Conservation (phyloP, 2,113 vertebrate species). For the Brachypteracias leptosomus region DNA sequence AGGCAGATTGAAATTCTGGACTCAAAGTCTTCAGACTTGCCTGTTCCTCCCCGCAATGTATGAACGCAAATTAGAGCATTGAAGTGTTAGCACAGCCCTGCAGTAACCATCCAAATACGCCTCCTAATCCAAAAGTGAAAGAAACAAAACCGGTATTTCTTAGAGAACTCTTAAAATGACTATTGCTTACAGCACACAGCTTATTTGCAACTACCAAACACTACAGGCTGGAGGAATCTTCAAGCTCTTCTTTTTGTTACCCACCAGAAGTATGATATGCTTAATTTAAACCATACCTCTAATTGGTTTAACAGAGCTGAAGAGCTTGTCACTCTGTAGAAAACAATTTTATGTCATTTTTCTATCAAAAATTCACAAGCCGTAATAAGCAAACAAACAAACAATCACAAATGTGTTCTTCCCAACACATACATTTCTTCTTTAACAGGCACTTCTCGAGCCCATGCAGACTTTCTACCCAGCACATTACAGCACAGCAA, state of each 20-base stretch:
- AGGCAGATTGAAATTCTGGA: neutral
- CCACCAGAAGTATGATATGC: constrained; percentile 37
- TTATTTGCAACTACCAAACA: neutral
- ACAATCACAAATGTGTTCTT: neutral
- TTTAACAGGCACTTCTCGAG: neutral
- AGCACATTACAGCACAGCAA: neutral
- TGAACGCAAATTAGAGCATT: accelerated
- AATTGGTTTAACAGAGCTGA: constrained; percentile 8
- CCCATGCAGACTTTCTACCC: neutral
- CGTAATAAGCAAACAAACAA: neutral
- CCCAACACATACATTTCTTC: neutral
- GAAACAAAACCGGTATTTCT: neutral
- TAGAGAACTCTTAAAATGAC: neutral
- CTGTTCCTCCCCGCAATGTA: neutral
- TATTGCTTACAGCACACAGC: neutral
- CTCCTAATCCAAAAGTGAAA: neutral
- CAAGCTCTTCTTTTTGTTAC: constrained; percentile 36
- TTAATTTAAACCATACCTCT: constrained; percentile 64
- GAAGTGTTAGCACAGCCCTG: neutral
- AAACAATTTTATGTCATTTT: neutral
- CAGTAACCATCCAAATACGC: neutral
- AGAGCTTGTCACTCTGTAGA: neutral
- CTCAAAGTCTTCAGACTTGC: neutral
- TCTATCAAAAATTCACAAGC: neutral
- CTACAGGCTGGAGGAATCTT: constrained; percentile 18